Conservation (phyloP, 1,140 invertebrate species). For the Potamilus streckersoni region DNA sequence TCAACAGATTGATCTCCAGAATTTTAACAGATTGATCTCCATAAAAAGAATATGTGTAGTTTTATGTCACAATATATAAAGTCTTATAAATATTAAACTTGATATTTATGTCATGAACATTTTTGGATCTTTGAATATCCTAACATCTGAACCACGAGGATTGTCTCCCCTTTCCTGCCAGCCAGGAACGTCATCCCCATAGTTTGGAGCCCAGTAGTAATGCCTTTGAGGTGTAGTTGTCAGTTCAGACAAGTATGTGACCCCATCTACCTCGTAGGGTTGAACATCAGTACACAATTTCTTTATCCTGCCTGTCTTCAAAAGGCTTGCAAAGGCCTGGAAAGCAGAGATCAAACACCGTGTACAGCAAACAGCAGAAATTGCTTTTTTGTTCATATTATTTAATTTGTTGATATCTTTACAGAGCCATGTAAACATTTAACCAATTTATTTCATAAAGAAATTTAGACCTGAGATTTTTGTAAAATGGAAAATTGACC, state of each 20-base stretch:
- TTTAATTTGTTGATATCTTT: too few relatives aligned
- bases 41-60: too few relatives aligned
- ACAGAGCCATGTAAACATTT: too few relatives aligned
- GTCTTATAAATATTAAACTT: too few relatives aligned
- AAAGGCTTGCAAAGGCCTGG: slow-evolving; percentile 63
- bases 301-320: slow-evolving; percentile 57
- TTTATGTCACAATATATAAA: too few relatives aligned
- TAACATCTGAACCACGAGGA: slow-evolving; percentile 42
- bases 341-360: slow-evolving; percentile 13
- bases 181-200: slow-evolving; percentile 60
- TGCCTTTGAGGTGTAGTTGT: slow-evolving; percentile 51
- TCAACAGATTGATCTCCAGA: too few relatives aligned
- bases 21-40: too few relatives aligned
- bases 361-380: too few relatives aligned
- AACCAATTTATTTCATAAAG: too few relatives aligned
- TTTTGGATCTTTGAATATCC: slow-evolving; percentile 27
- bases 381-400: too few relatives aligned
- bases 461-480: too few relatives aligned
- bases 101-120: slow-evolving; percentile 3
- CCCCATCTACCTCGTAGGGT: slow-evolving; percentile 65
- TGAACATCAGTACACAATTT: slow-evolving; percentile 59
- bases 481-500: too few relatives aligned
- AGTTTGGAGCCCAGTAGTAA: slow-evolving; percentile 65
- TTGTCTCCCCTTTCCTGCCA: slow-evolving; percentile 57
- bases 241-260: slow-evolving; percentile 59